Base-by-base conservation (phyloP, 2,888 invertebrate species). In the Odontothrips loti region DNA sequence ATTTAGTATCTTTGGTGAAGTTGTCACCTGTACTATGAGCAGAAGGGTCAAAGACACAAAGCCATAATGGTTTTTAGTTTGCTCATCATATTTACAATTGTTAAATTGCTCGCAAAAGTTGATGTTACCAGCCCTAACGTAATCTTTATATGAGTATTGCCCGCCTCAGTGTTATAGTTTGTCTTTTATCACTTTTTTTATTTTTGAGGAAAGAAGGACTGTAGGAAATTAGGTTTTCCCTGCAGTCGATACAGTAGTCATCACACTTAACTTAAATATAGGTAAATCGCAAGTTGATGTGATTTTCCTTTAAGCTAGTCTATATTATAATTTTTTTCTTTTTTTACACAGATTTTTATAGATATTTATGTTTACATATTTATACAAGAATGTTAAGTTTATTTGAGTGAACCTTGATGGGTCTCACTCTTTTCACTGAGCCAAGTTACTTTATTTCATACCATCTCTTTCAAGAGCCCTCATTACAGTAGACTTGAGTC, bases 71-170 rank as follows among this genome's bases (percentile, higher is more conserved):
- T 43, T 43, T 43, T 43, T 43, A 43, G 34, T 43, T 58, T 58
- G 20, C 20, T 58, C 58, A 58, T 20, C 58, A 58, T 11, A 58
- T 58, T 58, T 75, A 75, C 58, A 27, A 23, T 27, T 27, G n/a
- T 75, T 75, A 75, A 75, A 75, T 27, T 75, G 68, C 68, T 75
- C 68, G 68, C 68, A 75, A 75, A 75, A 75, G 68, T 75, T 75
- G 27, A 75, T 75, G 68, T 75, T 75, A 75, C 68, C 68, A 75
- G 27, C 23, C 68, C 68, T 68, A 68, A 68, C 68, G 27, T 75
- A 27, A 75, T 75, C 68, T 75, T 12, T 75, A 27, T 27, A 27
- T 75, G 68, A 75, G 23, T 27, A 75, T 27, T 75, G 68, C 68
- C 68, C 68, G 68, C 68, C 68, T 75, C 68, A 75, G 27, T 75